phyloP scores from a whole-genome alignment of 2,113 vertebrate species.

The Chiloscyllium plagiosum region DNA sequence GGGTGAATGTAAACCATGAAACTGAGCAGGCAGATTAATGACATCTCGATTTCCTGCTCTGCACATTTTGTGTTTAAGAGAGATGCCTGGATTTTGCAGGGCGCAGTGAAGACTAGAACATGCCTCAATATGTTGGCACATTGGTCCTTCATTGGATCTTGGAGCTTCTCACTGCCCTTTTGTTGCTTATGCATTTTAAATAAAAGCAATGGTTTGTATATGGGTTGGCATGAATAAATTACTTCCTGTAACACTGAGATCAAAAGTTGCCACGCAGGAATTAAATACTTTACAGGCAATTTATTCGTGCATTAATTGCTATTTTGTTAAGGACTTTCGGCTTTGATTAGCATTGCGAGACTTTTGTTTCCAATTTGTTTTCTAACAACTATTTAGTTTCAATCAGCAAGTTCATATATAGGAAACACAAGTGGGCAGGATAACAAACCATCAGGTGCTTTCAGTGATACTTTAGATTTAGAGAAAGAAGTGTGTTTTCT shows the following conservation, averaged over 20 bases:
- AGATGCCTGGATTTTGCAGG: not conserved
- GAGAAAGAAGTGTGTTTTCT: not conserved
- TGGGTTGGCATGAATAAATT: not conserved
- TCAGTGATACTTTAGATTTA: not conserved
- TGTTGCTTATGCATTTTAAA: not conserved
- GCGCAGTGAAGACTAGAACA: not conserved
- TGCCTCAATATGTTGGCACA: not conserved
- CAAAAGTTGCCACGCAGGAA: too few relatives aligned
- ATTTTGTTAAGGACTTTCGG: not conserved
- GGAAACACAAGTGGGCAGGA: not conserved
- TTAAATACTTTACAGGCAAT: not conserved
- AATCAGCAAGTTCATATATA: not conserved
- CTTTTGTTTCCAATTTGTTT: not conserved
- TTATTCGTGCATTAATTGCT: not conserved
- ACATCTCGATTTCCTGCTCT: not conserved
- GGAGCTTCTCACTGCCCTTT: not conserved
- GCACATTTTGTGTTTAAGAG: conserved; percentile 1
- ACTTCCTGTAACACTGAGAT: too few relatives aligned
- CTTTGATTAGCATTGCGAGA: not conserved
- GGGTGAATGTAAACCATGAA: not conserved
- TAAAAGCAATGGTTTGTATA: not conserved
- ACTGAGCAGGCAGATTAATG: not conserved
- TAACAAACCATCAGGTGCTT: not conserved
- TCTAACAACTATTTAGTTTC: not conserved
- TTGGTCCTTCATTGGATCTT: not conserved